Base-by-base conservation (phyloP, 2,797 vertebrate genomes). In the Coluber constrictor region DNA sequence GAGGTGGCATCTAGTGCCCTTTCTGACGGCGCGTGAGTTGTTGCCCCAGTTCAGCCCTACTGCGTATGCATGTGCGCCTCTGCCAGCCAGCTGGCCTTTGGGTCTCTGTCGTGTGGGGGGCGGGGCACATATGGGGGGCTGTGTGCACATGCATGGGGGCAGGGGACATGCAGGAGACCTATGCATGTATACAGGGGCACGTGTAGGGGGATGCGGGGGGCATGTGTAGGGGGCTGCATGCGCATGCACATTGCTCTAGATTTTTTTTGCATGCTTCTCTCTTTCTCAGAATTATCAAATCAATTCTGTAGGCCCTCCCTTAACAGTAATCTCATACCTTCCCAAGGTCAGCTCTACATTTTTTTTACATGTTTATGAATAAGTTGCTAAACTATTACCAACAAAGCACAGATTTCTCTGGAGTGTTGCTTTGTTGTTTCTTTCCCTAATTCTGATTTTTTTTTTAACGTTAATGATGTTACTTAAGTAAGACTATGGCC, bases 361-460 rank as follows among this genome's bases (percentile, higher is more conserved):
- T 3, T 32, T 74, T 74, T 74, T 51, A 37, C 16, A 74, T 37
- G 5, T 3, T 55, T 37, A 51, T 90, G 25, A 11, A 70, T n/a
- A 20, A 54, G 2, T 51, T 54, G 1, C 16, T 0, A 1, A 90
- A 63, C 37, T 88, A 55, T 54, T 55, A 0, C 55, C 90, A 90
- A 86, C 63, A 79, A 93, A 90, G 29, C 0, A 0, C 0, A 0
- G 10, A 15, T 0, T 0, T 66, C 16, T 27, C 86, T 59, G 66
- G 86, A 93, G 89, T 13, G 15, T 25, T 1, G 0, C 2, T 0
- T 0, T 0, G 43, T 7, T n/a, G 32, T 54, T 87, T 61, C 23
- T 74, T 92, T 88, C 54, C 37, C 10, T 89, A 37, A 29, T 12
- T 88, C 3, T 79, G 66, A 29, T 61, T 70, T 66, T 90, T 7